Conservation (phyloP, 2,113 vertebrate genomes). For the Aplodontia rufa region DNA sequence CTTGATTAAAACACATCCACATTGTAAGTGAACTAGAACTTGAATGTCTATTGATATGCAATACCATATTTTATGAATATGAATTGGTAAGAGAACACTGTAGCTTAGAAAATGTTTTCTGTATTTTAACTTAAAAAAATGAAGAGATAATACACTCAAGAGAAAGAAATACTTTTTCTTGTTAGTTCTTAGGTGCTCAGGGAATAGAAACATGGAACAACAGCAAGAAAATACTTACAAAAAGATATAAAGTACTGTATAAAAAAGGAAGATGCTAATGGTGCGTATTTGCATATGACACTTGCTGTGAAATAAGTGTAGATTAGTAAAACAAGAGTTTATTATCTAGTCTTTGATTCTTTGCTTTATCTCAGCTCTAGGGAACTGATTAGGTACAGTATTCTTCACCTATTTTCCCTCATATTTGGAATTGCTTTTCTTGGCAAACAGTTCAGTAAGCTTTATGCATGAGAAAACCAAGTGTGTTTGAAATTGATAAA, state of each 20-base stretch:
- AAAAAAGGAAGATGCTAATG: slow-evolving; percentile 65
- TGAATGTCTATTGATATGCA: background rate
- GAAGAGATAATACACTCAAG: slow-evolving; percentile 22
- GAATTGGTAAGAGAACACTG: background rate
- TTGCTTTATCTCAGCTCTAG: slow-evolving; percentile 62
- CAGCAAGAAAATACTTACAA: slow-evolving; percentile 4
- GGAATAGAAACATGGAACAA: slow-evolving; percentile 11
- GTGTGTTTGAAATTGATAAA: slow-evolving; percentile 82
- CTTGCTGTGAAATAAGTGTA: slow-evolving; percentile 65
- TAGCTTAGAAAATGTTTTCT: background rate
- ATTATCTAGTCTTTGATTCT: slow-evolving; percentile 62
- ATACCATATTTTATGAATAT: background rate
- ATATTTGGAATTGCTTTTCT: slow-evolving; percentile 61
- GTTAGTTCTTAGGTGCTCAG: slow-evolving; percentile 32
- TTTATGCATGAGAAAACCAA: slow-evolving; percentile 75
- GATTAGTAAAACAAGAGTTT: slow-evolving; percentile 73
- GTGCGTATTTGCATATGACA: slow-evolving; percentile 69
- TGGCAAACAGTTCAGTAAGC: slow-evolving; percentile 71
- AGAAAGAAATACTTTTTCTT: slow-evolving; percentile 33
- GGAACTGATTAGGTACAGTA: slow-evolving; percentile 63
- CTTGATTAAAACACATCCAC: background rate
- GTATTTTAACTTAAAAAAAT: slow-evolving; percentile 48
- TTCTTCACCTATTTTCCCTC: slow-evolving; percentile 53
- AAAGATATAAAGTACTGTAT: slow-evolving; percentile 24
- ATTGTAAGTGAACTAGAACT: background rate